A percentile compares a stretch with the other conserved stretches of the same genome.
Evolutionary conservation across 30 jellyfish, hydroid and myxozoan genomes (phyloP).

Genomic region (Clytia hemisphaerica): DNA sequence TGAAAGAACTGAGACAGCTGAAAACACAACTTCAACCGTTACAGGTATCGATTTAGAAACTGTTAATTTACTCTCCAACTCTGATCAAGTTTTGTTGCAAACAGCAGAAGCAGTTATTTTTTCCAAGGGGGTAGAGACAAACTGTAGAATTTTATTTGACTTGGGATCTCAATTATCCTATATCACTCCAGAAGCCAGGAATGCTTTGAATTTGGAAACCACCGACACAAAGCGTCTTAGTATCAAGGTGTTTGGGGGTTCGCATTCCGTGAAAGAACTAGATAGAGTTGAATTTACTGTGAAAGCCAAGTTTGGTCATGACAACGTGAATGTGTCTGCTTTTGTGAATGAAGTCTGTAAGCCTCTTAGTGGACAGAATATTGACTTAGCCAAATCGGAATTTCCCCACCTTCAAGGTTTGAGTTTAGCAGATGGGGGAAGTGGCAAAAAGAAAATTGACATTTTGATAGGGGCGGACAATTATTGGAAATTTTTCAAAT

Average conservation of each 20-base stretch:
- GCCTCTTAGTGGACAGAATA: slow-evolving; percentile 8
- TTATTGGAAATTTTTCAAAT: slow-evolving; percentile 24
- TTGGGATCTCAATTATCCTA: slow-evolving; percentile 41
- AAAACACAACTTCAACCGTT: no score
- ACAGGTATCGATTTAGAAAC: no score
- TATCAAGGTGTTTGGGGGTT: neutral
- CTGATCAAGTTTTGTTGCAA: slow-evolving; percentile 43
- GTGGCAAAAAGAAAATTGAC: no score
- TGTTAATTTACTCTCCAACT: no score
- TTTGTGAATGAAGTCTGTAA: neutral
- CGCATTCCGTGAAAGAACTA: neutral
- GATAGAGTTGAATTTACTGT: neutral
- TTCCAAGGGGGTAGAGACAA: neutral
- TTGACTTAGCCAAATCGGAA: neutral
- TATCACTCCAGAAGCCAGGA: slow-evolving; percentile 18
- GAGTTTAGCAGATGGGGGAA: no score
- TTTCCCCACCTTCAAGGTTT: neutral
- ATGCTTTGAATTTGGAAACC: neutral
- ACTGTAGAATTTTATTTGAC: slow-evolving; percentile 26
- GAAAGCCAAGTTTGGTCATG: neutral
- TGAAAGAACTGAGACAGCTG: slow-evolving; percentile 15
- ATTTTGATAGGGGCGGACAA: slow-evolving; percentile 29
- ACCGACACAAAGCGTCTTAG: neutral
- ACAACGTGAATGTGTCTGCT: neutral
- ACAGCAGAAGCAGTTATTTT: slow-evolving; percentile 34